Percentiles rank a stretch among this genome's conserved stretches.
Conservation (phyloP, 2,797 vertebrate genomes). For the Cheirogaleus major region DNA sequence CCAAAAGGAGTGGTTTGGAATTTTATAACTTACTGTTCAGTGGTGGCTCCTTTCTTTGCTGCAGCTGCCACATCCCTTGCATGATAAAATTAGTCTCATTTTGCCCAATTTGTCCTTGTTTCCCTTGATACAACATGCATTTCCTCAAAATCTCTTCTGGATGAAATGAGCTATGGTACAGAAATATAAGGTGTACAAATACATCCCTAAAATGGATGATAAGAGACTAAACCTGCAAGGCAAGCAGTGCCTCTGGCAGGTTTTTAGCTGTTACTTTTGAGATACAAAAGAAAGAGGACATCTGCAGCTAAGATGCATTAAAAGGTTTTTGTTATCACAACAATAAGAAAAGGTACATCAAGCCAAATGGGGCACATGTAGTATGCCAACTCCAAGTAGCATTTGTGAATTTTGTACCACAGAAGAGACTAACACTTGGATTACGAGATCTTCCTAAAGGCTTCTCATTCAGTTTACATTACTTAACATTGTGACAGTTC, state of each 20-base stretch:
- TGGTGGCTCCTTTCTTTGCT: constrained; percentile 11
- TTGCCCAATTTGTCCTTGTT: constrained; percentile 58
- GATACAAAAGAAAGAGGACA: constrained; percentile 49
- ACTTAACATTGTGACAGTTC: constrained; percentile 57
- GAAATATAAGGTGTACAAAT: constrained; percentile 55
- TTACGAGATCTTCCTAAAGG: constrained; percentile 3
- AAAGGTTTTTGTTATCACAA: constrained; percentile 57
- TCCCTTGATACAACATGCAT: constrained; percentile 53
- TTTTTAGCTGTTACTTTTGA: constrained; percentile 58
- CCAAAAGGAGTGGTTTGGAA: not conserved
- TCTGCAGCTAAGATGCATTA: constrained; percentile 45
- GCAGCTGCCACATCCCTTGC: constrained; percentile 22
- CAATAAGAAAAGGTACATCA: not conserved
- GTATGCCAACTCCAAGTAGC: constrained; percentile 12
- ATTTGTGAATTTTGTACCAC: constrained; percentile 18
- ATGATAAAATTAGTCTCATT: constrained; percentile 59
- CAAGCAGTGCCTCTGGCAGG: constrained; percentile 48
- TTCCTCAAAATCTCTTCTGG: constrained; percentile 61
- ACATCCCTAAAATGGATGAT: constrained; percentile 60
- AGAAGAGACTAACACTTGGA: not conserved
- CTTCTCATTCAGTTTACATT: not conserved
- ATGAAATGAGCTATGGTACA: constrained; percentile 50
- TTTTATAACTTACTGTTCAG: constrained; percentile 46
- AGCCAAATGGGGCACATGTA: constrained; percentile 40
- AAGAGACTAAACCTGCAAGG: constrained; percentile 61